Evolutionary conservation across 1,140 invertebrate species (phyloP), one percentile per base, ranked within the genome.

Genomic region (Bombus pyrosoma): DNA sequence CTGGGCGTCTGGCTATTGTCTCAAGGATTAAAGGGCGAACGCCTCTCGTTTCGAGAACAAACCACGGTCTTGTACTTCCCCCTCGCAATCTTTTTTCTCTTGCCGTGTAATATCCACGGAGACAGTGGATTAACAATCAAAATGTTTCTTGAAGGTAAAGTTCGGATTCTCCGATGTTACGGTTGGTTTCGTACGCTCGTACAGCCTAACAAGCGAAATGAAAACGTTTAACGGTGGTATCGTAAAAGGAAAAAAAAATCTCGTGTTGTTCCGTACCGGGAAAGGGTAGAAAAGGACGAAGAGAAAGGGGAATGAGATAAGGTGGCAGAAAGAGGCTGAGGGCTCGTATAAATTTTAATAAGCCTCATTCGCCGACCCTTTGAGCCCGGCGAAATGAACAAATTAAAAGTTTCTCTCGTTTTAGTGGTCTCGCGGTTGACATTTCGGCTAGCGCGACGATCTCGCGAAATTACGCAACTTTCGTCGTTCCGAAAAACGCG

Each of bases 341-440:
- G 81, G 83, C 68, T 82, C 64, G 87, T 91, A 92, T 94, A 94
- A 93, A 94, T 94, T 94, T 94, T 94, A 94, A 94, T 94, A 93
- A 94, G 91, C 88, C 91, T 90, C 90, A 91, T 92, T 91, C 90
- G 86, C 76, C 87, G 92, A 93, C 93, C 93, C 93, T 94, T 94
- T 94, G 93, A 93, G 91, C 90, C 85, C 85, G 75, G 78, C 83
- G 91, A 94, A 94, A 94, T 94, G 92, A 94, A 93, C 93, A 92
- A 94, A 94, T 94, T 94, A 94, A 94, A 94, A 94, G 93, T 94
- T 94, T 94, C 78, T 91, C 91, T 89, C 92, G 86, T 86, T 93
- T 94, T 92, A 93, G 92, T 93, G 91, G 91, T 93, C 93, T 94
- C 93, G 91, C 93, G 93, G 93, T 94, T 93, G 92, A 94, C 92